phyloP scores from a whole-genome alignment of 2,888 invertebrate genomes.

The Pseudanteris insignis region DNA sequence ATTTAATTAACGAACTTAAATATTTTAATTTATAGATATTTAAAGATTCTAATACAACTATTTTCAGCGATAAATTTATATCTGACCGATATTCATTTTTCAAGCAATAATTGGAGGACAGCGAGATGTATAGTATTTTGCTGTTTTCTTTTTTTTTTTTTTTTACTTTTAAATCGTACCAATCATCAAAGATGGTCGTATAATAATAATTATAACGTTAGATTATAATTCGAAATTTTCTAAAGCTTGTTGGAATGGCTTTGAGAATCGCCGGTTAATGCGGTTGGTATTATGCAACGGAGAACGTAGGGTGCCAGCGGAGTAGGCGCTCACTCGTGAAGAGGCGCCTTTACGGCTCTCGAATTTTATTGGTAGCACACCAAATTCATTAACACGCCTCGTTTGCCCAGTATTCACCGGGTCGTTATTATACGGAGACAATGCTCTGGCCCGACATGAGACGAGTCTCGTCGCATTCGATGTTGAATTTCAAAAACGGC shows the following conservation, averaged over 20 bases:
- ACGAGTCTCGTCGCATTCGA: neutral
- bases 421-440: conserved; percentile 51
- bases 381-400: conserved; percentile 59
- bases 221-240: conserved; percentile 29
- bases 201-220: no score
- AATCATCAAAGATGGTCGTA: no score
- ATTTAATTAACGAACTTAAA: no score
- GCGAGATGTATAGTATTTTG: no score
- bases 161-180: no score
- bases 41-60: no score
- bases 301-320: conserved; percentile 44
- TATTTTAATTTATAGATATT: no score
- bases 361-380: conserved; percentile 54
- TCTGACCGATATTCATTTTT: no score
- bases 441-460: conserved; percentile 4
- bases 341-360: conserved; percentile 47
- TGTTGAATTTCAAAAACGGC: neutral
- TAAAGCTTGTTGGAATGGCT: conserved; percentile 17
- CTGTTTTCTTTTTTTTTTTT: no score
- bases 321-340: conserved; percentile 51
- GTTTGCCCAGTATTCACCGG: conserved; percentile 52
- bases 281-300: conserved; percentile 30
- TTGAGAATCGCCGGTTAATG: conserved; percentile 15
- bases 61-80: no score
- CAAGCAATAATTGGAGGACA: no score